phyloP scores from a whole-genome alignment of 2,888 invertebrate species.

The Bruchidius siliquastri region DNA sequence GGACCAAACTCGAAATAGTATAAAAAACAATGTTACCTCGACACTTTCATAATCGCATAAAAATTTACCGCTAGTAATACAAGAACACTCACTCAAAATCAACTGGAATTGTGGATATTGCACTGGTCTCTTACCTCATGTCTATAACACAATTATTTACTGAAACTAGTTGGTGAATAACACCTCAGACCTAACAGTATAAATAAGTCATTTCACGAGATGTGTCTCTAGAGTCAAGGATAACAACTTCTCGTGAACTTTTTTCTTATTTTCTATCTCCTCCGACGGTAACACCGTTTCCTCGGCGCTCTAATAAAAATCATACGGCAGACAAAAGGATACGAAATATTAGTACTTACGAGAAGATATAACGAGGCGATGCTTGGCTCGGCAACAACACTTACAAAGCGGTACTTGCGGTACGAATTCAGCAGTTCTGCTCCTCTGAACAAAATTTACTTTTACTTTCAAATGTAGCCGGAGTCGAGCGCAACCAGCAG shows the following conservation, averaged over 20 bases:
- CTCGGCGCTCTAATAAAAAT: background rate
- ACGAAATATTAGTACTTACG: background rate
- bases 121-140: conserved; percentile 23
- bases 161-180: conserved; percentile 9
- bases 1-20: conserved; percentile 1
- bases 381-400: background rate
- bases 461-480: conserved; percentile 42
- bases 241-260: conserved; percentile 35
- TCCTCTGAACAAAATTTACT: conserved; percentile 29
- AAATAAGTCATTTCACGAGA: conserved; percentile 30
- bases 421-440: background rate
- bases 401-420: background rate
- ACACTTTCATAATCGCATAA: conserved; percentile 4
- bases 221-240: conserved; percentile 45
- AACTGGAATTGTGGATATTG: conserved; percentile 1
- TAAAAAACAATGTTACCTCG: conserved; percentile 2
- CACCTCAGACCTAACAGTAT: conserved; percentile 27
- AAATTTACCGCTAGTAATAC: background rate
- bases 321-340: background rate
- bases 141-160: conserved; percentile 16
- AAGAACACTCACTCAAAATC: conserved; percentile 1
- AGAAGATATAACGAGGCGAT: background rate
- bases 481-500: conserved; percentile 4
- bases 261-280: background rate
- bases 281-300: background rate